A percentile compares a stretch with the other conserved stretches of the same genome.
These are phyloP conservation scores for Therioaphis trifolii DNA, from an alignment of 2,888 invertebrate genomes.

Conservation along the genomic window DNA sequence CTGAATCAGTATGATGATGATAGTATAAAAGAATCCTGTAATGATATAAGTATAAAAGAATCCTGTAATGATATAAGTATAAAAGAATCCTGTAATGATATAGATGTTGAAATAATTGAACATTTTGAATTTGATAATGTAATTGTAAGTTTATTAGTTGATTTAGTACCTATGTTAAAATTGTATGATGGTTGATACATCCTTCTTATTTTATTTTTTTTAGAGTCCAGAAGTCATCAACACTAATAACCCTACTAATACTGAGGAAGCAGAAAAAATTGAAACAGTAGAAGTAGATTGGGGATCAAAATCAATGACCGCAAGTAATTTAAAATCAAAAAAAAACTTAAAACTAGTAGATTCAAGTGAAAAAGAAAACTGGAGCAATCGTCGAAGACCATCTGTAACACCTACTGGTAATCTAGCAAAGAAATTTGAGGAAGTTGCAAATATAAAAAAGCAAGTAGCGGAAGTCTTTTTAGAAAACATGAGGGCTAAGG, in stretches of 20 bases:
- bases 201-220: constrained; percentile 12
- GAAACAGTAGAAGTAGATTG: constrained; percentile 18
- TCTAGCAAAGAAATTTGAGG: constrained; percentile 15
- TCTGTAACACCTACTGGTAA: constrained; percentile 18
- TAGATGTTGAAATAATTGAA: constrained; percentile 10
- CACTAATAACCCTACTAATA: constrained; percentile 16
- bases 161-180: not conserved
- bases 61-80: too few relatives aligned
- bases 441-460: constrained; percentile 18
- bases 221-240: constrained; percentile 16
- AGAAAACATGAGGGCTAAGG: constrained; percentile 1
- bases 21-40: too few relatives aligned
- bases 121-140: constrained; percentile 16
- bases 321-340: constrained; percentile 15
- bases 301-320: constrained; percentile 4
- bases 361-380: not conserved
- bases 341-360: not conserved
- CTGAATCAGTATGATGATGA: constrained; percentile 16
- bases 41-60: too few relatives aligned
- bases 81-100: constrained; percentile 16
- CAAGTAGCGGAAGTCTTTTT: constrained; percentile 4
- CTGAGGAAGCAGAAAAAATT: constrained; percentile 16
- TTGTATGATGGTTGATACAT: constrained; percentile 16
- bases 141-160: constrained; percentile 8
- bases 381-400: constrained; percentile 4